A percentile compares a stretch with the other conserved stretches of the same genome.
phyloP scores from a whole-genome alignment of 2,797 vertebrate genomes.

The Hybognathus amarus region DNA sequence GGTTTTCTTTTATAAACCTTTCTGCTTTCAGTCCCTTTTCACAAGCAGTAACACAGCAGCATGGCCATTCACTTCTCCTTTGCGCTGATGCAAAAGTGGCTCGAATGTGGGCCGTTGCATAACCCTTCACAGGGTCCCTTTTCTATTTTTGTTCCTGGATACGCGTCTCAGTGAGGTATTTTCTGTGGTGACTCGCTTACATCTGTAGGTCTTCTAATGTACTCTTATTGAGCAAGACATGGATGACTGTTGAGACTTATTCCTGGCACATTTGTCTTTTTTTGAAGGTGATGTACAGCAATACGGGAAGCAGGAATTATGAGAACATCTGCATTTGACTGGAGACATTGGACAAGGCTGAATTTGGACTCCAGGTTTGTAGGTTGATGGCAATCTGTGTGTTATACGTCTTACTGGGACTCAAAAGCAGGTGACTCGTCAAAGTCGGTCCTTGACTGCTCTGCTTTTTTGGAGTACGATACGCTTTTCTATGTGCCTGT shows the following conservation, averaged over 20 bases:
- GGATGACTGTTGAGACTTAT: conserved; percentile 93
- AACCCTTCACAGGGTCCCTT: conserved; percentile 98
- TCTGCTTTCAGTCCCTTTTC: background rate
- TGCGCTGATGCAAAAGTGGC: conserved; percentile 81
- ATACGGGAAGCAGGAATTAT: conserved; percentile 74
- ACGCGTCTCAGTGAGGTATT: conserved; percentile 99
- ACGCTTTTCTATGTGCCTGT: conserved; percentile 57
- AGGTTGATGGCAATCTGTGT: conserved; percentile 69
- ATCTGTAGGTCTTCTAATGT: conserved; percentile 98
- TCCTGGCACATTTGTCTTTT: conserved; percentile 74
- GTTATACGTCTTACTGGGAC: conserved; percentile 43
- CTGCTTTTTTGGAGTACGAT: conserved; percentile 35
- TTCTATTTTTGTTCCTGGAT: conserved; percentile 99
- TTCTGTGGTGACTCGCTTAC: conserved; percentile 99
- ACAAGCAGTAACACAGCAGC: conserved; percentile 21
- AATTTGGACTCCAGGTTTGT: conserved; percentile 89
- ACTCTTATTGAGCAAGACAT: conserved; percentile 89
- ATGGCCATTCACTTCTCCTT: conserved; percentile 20
- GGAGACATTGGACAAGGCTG: conserved; percentile 83
- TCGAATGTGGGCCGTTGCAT: conserved; percentile 98
- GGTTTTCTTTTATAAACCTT: background rate
- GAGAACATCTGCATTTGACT: conserved; percentile 89
- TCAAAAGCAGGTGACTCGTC: conserved; percentile 52
- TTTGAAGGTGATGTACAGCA: conserved; percentile 84
- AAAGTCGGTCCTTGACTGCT: conserved; percentile 42